A percentile compares a stretch with the other conserved stretches of the same genome.
Evolutionary conservation across 2,113 vertebrate genomes (phyloP).

Genomic region (Dicaeum eximium): DNA sequence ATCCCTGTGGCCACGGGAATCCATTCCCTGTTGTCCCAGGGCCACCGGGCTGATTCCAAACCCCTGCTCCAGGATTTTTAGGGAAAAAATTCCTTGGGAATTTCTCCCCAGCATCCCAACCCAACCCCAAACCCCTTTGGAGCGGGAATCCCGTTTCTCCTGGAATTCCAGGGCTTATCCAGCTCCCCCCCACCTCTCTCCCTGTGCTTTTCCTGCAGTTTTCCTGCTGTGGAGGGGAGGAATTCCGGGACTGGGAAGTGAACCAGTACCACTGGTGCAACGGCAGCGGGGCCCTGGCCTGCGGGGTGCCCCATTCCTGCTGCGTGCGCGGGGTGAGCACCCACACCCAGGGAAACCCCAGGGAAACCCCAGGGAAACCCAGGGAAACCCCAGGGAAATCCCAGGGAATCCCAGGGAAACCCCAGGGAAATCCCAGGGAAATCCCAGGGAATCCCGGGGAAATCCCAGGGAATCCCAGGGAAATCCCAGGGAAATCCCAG

Average conservation of each 20-base stretch:
- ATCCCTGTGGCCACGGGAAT: background rate
- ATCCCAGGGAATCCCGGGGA: background rate
- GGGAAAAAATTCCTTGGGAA: background rate
- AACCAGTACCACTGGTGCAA: constrained; percentile 90
- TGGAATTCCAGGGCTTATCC: fast-evolving
- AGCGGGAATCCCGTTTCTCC: fast-evolving
- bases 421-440: background rate
- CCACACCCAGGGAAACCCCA: background rate
- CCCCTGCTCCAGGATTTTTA: no score
- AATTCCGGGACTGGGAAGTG: constrained; percentile 86
- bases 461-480: background rate
- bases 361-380: background rate
- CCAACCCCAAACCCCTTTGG: background rate
- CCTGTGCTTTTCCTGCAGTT: constrained; percentile 67
- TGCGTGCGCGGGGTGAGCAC: constrained; percentile 74
- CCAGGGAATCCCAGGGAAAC: background rate
- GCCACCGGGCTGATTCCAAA: background rate
- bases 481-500: background rate
- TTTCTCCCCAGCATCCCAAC: background rate
- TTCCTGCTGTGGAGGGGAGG: constrained; percentile 88
- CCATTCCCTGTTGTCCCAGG: background rate
- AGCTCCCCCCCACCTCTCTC: background rate
- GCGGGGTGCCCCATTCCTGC: constrained; percentile 88
- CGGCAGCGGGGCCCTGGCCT: constrained; percentile 80
- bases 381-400: background rate